Percentiles rank a stretch among this genome's conserved stretches.
phyloP scores from a whole-genome alignment of 2,113 vertebrate genomes.

The Desmodus rotundus region DNA sequence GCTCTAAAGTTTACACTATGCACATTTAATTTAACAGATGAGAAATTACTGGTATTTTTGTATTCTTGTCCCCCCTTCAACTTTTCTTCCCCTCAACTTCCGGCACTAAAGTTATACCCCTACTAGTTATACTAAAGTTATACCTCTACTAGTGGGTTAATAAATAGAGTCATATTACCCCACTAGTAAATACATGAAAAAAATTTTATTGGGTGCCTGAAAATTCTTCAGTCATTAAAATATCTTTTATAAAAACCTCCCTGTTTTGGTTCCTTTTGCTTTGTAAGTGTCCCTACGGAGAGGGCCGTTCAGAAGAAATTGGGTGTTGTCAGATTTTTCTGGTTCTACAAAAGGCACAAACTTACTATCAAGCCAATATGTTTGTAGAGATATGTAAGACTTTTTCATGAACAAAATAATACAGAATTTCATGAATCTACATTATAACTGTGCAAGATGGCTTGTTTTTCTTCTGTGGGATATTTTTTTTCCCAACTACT shows the following conservation, averaged over 20 bases:
- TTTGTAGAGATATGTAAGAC: neutral
- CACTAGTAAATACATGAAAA: neutral
- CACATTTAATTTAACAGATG: neutral
- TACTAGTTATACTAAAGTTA: neutral
- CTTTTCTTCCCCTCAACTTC: neutral
- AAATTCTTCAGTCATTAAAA: neutral
- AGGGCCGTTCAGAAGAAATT: neutral
- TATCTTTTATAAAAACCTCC: neutral
- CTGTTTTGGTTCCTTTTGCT: neutral
- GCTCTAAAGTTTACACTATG: neutral
- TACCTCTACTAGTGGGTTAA: too few relatives aligned
- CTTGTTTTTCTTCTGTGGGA: neutral
- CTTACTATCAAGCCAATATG: neutral
- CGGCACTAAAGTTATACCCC: neutral
- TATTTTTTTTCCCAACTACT: neutral
- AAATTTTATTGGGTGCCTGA: neutral
- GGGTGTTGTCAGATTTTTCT: neutral
- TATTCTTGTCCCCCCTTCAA: neutral
- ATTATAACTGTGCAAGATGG: neutral
- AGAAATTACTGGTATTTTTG: neutral
- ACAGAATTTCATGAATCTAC: neutral
- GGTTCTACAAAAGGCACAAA: neutral
- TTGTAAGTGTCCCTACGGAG: neutral
- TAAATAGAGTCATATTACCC: neutral
- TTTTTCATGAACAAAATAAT: neutral